phyloP scores from a whole-genome alignment of 2,888 invertebrate species.

The Tipula confusa region DNA sequence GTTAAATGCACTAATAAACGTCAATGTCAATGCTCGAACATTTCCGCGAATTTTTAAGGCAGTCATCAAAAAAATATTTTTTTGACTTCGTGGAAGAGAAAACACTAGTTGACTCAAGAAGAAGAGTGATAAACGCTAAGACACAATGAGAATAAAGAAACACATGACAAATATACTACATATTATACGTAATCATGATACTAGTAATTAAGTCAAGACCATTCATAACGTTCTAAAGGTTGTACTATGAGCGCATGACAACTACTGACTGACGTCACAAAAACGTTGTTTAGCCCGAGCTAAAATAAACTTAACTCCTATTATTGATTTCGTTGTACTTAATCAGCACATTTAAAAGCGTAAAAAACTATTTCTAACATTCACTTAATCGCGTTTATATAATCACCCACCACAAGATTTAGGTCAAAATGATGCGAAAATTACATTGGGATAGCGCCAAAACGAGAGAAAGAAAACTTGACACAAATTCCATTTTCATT shows the following conservation, averaged over 20 bases:
- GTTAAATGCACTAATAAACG: background rate
- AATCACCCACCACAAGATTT: background rate
- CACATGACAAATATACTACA: background rate
- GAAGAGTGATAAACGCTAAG: background rate
- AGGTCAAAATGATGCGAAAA: background rate
- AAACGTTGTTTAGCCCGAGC: background rate
- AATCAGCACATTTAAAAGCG: too few species aligned
- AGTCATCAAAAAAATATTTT: background rate
- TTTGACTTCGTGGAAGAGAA: background rate
- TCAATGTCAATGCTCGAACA: background rate
- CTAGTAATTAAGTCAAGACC: background rate
- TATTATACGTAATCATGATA: background rate
- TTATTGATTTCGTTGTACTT: too few species aligned
- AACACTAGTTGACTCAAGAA: background rate
- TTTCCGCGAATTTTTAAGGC: background rate
- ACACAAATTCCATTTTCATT: background rate
- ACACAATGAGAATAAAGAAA: background rate
- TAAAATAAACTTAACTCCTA: too few species aligned
- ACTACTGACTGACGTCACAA: background rate
- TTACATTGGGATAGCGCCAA: slow-evolving; percentile 5
- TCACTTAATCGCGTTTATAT: background rate
- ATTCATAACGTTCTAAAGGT: background rate
- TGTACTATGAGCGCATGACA: background rate
- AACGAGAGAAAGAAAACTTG: background rate
- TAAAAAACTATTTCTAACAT: too few species aligned